Evolutionary conservation across 2,113 vertebrate species (phyloP).

Genomic region (Prolemur simus): DNA sequence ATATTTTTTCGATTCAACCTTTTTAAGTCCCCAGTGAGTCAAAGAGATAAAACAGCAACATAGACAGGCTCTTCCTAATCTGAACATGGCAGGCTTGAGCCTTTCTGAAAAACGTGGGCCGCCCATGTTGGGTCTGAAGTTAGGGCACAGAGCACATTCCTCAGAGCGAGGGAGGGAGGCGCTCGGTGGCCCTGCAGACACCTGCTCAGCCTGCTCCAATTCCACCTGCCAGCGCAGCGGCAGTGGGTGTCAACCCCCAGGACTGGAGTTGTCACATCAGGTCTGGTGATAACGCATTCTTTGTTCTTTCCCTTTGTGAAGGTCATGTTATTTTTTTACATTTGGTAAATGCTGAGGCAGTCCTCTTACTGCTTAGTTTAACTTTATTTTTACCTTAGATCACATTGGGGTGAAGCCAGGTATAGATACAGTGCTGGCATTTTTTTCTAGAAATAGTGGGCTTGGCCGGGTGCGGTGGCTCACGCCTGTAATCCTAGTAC

Average conservation of each 20-base stretch:
- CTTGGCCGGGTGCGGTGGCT: neutral
- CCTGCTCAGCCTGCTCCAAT: neutral
- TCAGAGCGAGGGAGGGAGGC: neutral
- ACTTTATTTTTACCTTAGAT: neutral
- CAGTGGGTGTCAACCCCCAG: neutral
- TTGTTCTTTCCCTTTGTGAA: neutral
- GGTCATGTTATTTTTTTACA: neutral
- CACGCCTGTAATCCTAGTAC: no score
- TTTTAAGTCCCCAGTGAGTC: neutral
- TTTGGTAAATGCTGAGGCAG: neutral
- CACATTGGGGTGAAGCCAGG: neutral
- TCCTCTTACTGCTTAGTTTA: neutral
- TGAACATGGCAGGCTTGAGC: neutral
- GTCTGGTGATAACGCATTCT: neutral
- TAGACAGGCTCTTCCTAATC: neutral
- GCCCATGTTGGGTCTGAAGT: neutral
- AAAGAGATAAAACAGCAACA: neutral
- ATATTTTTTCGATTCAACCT: neutral
- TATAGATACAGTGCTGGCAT: neutral
- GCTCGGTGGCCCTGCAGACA: neutral
- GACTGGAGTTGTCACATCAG: neutral
- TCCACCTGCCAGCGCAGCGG: fast-evolving
- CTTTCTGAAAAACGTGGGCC: neutral
- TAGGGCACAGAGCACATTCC: fast-evolving
- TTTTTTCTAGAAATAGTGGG: neutral